These are phyloP conservation scores for Amphimallon solstitiale DNA, from an alignment of 2,888 invertebrate genomes.

Conservation along the genomic window DNA sequence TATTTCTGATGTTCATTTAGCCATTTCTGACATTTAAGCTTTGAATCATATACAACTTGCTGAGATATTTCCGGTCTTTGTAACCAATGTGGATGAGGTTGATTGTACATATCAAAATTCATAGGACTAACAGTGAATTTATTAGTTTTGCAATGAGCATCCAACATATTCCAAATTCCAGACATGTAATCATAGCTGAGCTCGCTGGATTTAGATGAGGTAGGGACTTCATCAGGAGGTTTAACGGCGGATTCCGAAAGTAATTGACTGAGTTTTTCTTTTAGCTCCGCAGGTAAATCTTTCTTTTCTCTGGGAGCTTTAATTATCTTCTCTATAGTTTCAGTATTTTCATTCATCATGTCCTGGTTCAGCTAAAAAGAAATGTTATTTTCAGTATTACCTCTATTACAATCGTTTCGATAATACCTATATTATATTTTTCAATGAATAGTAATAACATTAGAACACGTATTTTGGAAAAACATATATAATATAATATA, in stretches of 20 bases:
- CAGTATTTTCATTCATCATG: constrained; percentile 40
- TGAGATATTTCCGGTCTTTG: constrained; percentile 51
- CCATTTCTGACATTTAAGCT: constrained; percentile 56
- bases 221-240: not conserved
- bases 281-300: constrained; percentile 33
- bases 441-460: too few relatives aligned
- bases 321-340: constrained; percentile 38
- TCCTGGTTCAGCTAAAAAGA: constrained; percentile 38
- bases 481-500: too few relatives aligned
- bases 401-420: too few relatives aligned
- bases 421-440: too few relatives aligned
- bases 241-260: constrained; percentile 29
- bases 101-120: constrained; percentile 49
- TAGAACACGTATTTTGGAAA: too few relatives aligned
- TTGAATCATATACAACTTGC: constrained; percentile 51
- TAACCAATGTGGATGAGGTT: constrained; percentile 50
- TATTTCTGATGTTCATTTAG: constrained; percentile 44
- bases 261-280: constrained; percentile 30
- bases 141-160: constrained; percentile 43
- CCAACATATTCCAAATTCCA: constrained; percentile 53
- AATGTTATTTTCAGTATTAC: too few relatives aligned
- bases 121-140: constrained; percentile 50
- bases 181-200: constrained; percentile 47
- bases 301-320: constrained; percentile 24
- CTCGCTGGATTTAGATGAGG: constrained; percentile 32